These are phyloP conservation scores for Isichthys henryi DNA, from an alignment of 2,113 vertebrate genomes.

Conservation along the genomic window DNA sequence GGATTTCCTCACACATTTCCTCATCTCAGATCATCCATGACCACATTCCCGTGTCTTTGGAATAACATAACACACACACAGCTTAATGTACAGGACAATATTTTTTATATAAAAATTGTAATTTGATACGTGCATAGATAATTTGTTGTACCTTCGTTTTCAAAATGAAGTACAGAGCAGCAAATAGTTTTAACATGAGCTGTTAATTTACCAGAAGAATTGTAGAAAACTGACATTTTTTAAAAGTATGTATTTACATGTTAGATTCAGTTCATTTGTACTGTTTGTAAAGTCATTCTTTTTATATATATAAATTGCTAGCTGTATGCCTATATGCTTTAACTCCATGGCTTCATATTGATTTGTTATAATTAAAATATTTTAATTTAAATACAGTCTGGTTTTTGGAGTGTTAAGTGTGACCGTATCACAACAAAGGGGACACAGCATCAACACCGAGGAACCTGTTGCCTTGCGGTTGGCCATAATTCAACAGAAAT, in stretches of 20 bases:
- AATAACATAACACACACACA: slow-evolving; percentile 20
- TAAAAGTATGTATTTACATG: slow-evolving; percentile 36
- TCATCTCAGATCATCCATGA: slow-evolving; percentile 51
- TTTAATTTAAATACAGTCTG: not conserved
- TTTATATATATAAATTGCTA: slow-evolving; percentile 39
- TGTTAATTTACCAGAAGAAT: slow-evolving; percentile 37
- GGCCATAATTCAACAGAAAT: not conserved
- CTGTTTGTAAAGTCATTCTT: slow-evolving; percentile 40
- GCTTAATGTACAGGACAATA: slow-evolving; percentile 42
- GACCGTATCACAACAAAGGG: not conserved
- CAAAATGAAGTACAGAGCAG: not conserved
- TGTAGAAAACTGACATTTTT: slow-evolving; percentile 40
- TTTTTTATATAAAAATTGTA: slow-evolving; percentile 42
- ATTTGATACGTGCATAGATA: slow-evolving; percentile 35
- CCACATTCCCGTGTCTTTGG: not conserved
- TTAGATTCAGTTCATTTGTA: slow-evolving; percentile 49
- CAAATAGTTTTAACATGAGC: slow-evolving; percentile 26
- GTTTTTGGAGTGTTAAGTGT: not conserved
- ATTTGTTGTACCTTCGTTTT: slow-evolving; percentile 37
- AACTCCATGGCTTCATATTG: not conserved
- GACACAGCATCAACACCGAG: not conserved
- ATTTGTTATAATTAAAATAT: slow-evolving; percentile 1
- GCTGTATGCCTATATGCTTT: slow-evolving; percentile 19
- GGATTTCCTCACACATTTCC: slow-evolving; percentile 81
- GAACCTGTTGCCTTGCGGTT: not conserved